phyloP scores from a whole-genome alignment of 2,797 vertebrate genomes.

The Sphaeramia orbicularis region DNA sequence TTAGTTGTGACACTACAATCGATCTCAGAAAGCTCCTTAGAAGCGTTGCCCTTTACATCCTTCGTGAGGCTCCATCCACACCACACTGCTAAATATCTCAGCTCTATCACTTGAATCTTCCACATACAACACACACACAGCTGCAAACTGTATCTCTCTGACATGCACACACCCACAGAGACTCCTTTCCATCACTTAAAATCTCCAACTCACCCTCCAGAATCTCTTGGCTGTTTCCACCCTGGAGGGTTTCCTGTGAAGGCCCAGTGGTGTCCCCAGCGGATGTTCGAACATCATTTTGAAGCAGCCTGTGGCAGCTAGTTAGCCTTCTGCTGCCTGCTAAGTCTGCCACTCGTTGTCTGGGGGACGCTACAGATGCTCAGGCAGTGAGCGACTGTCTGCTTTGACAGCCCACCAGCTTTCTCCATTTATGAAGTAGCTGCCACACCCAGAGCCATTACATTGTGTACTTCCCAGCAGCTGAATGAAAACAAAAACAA shows the following conservation, averaged over 20 bases:
- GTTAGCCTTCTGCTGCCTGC: conserved; percentile 14
- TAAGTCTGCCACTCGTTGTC: not conserved
- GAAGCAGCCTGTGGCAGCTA: conserved; percentile 3
- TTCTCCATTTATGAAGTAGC: conserved; percentile 54
- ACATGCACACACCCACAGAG: conserved; percentile 3
- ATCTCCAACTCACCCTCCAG: conserved; percentile 89
- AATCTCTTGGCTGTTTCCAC: conserved; percentile 89
- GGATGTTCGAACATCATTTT: conserved; percentile 79
- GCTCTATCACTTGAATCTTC: not conserved
- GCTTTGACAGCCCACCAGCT: conserved; percentile 40
- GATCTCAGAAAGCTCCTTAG: conserved; percentile 24
- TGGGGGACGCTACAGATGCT: conserved; percentile 13
- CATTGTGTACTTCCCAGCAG: conserved; percentile 65
- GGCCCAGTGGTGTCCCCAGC: conserved; percentile 67
- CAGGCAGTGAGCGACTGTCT: conserved; percentile 19
- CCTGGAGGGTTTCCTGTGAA: conserved; percentile 85
- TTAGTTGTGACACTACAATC: conserved; percentile 6
- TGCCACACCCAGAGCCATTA: conserved; percentile 79
- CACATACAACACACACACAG: not conserved
- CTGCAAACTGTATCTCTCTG: not conserved
- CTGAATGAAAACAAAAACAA: conserved; percentile 67
- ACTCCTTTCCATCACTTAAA: conserved; percentile 15
- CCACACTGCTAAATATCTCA: conserved; percentile 10
- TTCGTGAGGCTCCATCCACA: conserved; percentile 21
- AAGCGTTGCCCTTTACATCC: conserved; percentile 27